A percentile compares a stretch with the other conserved stretches of the same genome.
Conservation (phyloP, 1,140 invertebrate genomes). For the Ephestia elutella region DNA sequence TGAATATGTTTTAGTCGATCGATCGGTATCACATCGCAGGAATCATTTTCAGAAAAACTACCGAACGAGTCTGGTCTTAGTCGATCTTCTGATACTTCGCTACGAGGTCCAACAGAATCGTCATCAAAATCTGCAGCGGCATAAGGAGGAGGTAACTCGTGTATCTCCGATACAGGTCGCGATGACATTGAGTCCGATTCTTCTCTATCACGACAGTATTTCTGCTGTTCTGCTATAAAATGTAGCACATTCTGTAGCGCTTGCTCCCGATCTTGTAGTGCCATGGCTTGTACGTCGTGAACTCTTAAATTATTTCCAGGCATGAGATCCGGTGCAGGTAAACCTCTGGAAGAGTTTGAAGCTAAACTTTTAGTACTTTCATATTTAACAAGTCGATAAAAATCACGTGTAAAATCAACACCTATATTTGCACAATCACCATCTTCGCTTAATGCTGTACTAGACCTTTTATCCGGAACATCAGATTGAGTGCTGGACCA, state of each 20-base stretch:
- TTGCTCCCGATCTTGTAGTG: slow-evolving; percentile 78
- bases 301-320: slow-evolving; percentile 51
- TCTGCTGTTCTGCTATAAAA: slow-evolving; percentile 85
- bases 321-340: slow-evolving; percentile 60
- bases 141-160: slow-evolving; percentile 68
- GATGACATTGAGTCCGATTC: slow-evolving; percentile 74
- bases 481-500: slow-evolving; percentile 77
- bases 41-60: slow-evolving; percentile 67
- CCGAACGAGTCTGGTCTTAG: slow-evolving; percentile 63
- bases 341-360: slow-evolving; percentile 81
- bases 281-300: slow-evolving; percentile 63
- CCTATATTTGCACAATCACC: slow-evolving; percentile 80
- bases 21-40: slow-evolving; percentile 46
- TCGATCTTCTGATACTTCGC: slow-evolving; percentile 65
- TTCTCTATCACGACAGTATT: slow-evolving; percentile 78
- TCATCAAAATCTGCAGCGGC: slow-evolving; percentile 64
- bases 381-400: slow-evolving; percentile 84
- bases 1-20: slow-evolving; percentile 43
- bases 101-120: slow-evolving; percentile 62
- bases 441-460: slow-evolving; percentile 80
- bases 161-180: slow-evolving; percentile 71
- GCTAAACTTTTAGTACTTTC: slow-evolving; percentile 86
- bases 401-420: slow-evolving; percentile 86
- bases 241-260: slow-evolving; percentile 82
- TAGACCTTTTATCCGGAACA: slow-evolving; percentile 78